Evolutionary conservation across 2,888 invertebrate species (phyloP).

Genomic region (Labia minor): DNA sequence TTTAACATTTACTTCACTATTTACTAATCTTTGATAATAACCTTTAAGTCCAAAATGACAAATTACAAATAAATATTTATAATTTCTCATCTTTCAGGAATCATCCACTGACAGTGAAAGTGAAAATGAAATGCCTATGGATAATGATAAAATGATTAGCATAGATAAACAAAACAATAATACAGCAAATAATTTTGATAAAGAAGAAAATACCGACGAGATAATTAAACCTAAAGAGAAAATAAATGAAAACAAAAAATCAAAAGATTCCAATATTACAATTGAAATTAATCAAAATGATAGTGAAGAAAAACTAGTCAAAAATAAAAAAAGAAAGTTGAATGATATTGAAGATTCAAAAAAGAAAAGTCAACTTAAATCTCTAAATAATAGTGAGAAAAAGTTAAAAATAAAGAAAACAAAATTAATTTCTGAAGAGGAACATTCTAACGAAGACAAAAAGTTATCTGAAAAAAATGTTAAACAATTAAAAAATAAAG

Average conservation of each 20-base stretch:
- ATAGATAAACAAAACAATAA: slow-evolving; percentile 21
- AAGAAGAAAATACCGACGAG: background rate
- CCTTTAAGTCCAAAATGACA: too few relatives aligned
- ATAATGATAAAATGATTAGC: slow-evolving; percentile 25
- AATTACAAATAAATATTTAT: too few relatives aligned
- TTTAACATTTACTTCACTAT: slow-evolving; percentile 34
- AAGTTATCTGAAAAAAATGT: too few relatives aligned
- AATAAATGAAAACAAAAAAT: slow-evolving; percentile 23
- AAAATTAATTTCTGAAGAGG: slow-evolving; percentile 24
- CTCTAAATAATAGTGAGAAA: slow-evolving; percentile 32
- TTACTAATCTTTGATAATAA: background rate
- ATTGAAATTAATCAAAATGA: too few relatives aligned
- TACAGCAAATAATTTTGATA: slow-evolving; percentile 19
- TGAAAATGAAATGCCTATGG: too few relatives aligned
- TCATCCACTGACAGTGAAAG: slow-evolving; percentile 25
- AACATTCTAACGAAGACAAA: background rate
- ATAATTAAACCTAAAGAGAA: background rate
- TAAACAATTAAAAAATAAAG: too few relatives aligned
- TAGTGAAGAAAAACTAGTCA: slow-evolving; percentile 27
- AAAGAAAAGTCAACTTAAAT: slow-evolving; percentile 19
- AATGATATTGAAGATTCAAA: slow-evolving; percentile 24
- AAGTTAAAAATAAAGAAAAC: slow-evolving; percentile 31
- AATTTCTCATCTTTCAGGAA: slow-evolving; percentile 21
- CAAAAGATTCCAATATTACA: too few relatives aligned
- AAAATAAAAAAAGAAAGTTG: slow-evolving; percentile 25